Evolutionary conservation across 2,888 invertebrate genomes (phyloP).

Genomic region (Drosophila helvetica): DNA sequence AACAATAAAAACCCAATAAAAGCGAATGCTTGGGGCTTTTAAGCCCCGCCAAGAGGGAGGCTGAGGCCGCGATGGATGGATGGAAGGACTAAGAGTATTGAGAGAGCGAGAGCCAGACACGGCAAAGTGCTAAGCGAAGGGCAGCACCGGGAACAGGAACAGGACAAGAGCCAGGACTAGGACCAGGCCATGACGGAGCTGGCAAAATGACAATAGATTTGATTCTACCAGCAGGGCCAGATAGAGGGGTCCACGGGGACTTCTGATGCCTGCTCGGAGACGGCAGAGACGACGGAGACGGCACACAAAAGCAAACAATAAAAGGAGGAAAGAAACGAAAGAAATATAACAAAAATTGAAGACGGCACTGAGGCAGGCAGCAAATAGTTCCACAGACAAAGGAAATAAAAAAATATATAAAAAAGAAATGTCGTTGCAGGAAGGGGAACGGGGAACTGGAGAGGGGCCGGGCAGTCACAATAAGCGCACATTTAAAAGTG

Average conservation of each 20-base stretch:
- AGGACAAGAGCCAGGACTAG: slow-evolving; percentile 35
- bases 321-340: slow-evolving; percentile 54
- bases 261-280: slow-evolving; percentile 40
- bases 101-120: slow-evolving; percentile 41
- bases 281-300: slow-evolving; percentile 67
- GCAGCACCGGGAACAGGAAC: neutral
- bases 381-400: slow-evolving; percentile 75
- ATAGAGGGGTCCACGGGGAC: slow-evolving; percentile 39
- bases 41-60: slow-evolving; percentile 58
- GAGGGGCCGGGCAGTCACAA: slow-evolving; percentile 58
- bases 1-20: slow-evolving; percentile 79
- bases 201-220: slow-evolving; percentile 79
- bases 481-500: slow-evolving; percentile 80
- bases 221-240: slow-evolving; percentile 61
- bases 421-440: neutral
- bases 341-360: slow-evolving; percentile 68
- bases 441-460: slow-evolving; percentile 4
- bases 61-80: slow-evolving; percentile 38
- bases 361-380: slow-evolving; percentile 54
- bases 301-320: slow-evolving; percentile 76
- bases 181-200: slow-evolving; percentile 47
- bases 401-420: slow-evolving; percentile 37
- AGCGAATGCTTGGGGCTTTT: slow-evolving; percentile 75
- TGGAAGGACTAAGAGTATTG: slow-evolving; percentile 13
- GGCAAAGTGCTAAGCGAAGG: slow-evolving; percentile 62